phyloP scores from a whole-genome alignment of 2,888 invertebrate species.

The Parnassius glacialis region DNA sequence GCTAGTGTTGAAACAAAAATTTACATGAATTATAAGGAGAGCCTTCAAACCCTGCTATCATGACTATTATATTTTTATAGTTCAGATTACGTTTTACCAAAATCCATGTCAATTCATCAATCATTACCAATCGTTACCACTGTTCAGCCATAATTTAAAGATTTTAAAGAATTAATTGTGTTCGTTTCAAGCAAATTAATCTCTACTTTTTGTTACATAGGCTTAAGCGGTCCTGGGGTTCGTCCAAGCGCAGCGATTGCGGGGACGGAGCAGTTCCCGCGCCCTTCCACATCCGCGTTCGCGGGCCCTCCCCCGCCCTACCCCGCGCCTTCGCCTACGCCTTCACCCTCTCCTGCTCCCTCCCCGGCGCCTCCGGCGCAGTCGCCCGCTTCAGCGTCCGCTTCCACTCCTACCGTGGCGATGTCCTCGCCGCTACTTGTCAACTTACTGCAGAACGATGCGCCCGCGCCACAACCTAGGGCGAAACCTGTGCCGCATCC shows the following conservation, averaged over 20 bases:
- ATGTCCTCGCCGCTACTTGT: slow-evolving; percentile 94
- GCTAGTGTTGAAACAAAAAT: no score
- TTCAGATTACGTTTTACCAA: no score
- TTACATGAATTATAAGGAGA: no score
- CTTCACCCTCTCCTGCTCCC: slow-evolving; percentile 36
- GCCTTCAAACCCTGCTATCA: no score
- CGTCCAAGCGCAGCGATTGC: slow-evolving; percentile 39
- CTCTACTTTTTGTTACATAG: slow-evolving; percentile 33
- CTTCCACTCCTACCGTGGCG: slow-evolving; percentile 80
- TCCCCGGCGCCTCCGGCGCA: slow-evolving; percentile 37
- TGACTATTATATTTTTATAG: no score
- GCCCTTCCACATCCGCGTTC: slow-evolving; percentile 57
- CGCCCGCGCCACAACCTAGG: slow-evolving; percentile 62
- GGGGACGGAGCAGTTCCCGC: slow-evolving; percentile 50
- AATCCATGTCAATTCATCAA: no score
- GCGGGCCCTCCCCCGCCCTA: slow-evolving; percentile 59
- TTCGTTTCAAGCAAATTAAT: neutral
- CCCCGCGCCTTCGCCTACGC: slow-evolving; percentile 36
- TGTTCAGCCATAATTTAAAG: no score
- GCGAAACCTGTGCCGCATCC: slow-evolving; percentile 58
- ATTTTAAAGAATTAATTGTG: no score
- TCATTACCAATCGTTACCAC: no score
- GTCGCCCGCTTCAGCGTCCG: slow-evolving; percentile 41
- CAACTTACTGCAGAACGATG: slow-evolving; percentile 94
- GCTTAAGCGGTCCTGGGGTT: slow-evolving; percentile 40